Base-by-base conservation (phyloP, 1,140 invertebrate genomes). In the Lucilia sericata region DNA sequence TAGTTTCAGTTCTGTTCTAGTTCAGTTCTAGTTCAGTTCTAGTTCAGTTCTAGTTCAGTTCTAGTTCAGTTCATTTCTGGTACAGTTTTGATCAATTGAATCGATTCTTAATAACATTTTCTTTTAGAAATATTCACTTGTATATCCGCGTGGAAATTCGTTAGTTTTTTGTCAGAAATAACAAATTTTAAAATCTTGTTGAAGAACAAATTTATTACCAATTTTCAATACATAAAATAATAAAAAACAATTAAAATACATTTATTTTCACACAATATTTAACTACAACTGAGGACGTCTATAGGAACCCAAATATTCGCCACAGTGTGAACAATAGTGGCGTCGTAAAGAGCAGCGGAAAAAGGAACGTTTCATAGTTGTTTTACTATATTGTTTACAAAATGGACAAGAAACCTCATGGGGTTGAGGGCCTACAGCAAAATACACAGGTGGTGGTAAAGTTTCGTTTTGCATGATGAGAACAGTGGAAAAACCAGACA, bases 321-420 rank as follows among this genome's bases (percentile, higher is more conserved):
- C 89, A n/a, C 89, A 90, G 70, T 87, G 83, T 17, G 89, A 86
- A 60, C 89, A 90, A 83, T 90, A 88, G 74, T 90, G 89, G 2
- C 86, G 87, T 9, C 85, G 83, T 14, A 86, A 86, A 85, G 87
- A 88, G 51, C 86, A 89, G 34, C 83, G 83, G 47, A 88, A 82
- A 84, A 87, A 87, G 82, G 86, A 86, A 36, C 89, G 86, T 47
- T 85, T 85, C 78, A 90, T 78, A 1, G 86, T 84, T 0, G 89
- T 90, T 84, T 87, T 89, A 19, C 86, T 86, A 84, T 86, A 84
- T 19, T 80, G 83, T 25, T 88, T 83, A 82, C 89, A 91, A 51
- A 88, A 87, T 12, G 89, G 89, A 75, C 89, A 91, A 65, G 87
- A 89, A 55, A 91, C 86, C 83, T 89, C 88, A 55, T 90, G 89